A percentile compares a stretch with the other conserved stretches of the same genome.
Conservation (phyloP, 2,113 vertebrate genomes). For the Vombatus ursinus region DNA sequence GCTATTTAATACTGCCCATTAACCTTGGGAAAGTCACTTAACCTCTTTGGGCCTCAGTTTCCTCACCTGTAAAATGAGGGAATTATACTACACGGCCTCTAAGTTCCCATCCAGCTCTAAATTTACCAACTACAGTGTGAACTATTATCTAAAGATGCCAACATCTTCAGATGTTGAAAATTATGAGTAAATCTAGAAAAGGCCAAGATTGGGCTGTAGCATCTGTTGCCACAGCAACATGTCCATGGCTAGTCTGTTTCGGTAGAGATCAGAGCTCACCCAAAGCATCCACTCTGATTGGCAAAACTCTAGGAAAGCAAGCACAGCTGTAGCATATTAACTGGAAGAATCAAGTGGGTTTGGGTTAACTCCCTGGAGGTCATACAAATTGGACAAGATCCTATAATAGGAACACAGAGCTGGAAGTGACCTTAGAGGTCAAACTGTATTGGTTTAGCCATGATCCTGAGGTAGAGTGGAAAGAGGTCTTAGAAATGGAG, state of each 20-base stretch:
- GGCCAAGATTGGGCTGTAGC: background rate
- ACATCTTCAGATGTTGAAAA: background rate
- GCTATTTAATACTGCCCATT: background rate
- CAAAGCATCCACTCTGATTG: background rate
- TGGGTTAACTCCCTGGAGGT: background rate
- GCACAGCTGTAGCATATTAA: background rate
- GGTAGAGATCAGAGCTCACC: background rate
- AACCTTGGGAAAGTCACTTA: background rate
- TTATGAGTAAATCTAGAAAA: background rate
- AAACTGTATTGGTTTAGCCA: background rate
- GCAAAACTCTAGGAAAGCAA: background rate
- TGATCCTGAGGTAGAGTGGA: background rate
- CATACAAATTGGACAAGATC: background rate
- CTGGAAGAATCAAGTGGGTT: background rate
- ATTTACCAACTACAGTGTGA: background rate
- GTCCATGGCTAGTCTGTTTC: background rate
- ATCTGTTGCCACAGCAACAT: background rate
- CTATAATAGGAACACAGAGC: background rate
- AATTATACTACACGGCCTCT: background rate
- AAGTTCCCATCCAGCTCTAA: background rate
- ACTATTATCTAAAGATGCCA: background rate
- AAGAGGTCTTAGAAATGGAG: background rate
- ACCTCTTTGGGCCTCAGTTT: background rate
- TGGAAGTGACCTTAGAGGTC: background rate
- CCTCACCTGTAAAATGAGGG: background rate